Evolutionary conservation across 2,888 invertebrate genomes (phyloP), one percentile per base, ranked within the genome.

Genomic region (Eudasyphora cyanicolor): DNA sequence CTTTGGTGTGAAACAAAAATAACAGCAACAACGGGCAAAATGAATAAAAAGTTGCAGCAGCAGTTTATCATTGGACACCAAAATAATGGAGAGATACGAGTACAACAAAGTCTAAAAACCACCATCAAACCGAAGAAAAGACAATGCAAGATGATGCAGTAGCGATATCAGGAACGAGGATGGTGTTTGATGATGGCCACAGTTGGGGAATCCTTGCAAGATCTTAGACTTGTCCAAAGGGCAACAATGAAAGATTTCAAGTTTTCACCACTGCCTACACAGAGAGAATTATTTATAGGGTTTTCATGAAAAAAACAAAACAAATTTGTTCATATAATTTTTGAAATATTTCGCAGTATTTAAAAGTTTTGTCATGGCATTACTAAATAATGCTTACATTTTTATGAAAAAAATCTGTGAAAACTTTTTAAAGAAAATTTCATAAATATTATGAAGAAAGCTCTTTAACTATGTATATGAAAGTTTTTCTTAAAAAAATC

Each of bases 1-100:
- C 82, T 86, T 67, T 79, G 79, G 84, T 81, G 84, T 84, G 84
- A 84, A 84, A 81, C 81, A 75, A 82, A 71, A 83, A 85, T 35
- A 4, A 62, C 45, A 0, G 49, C 12, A 24, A 60, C 21, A 57
- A 62, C 6, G 27, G 14, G 38, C 27, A 10, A 42, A 51, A 64
- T 32, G 24, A 29, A 73, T n/a, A 32, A 49, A 62, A 74, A 32
- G 80, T 85, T 85, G 64, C 74, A n/a, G n/a, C 74, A 79, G 81
- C 71, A 83, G 82, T 85, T 85, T 85, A 82, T 85, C 79, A 78
- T 79, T 62, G 69, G 62, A 12, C 12, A 67, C 17, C 70, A 60
- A 69, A 64, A n/a, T n/a, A n/a, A n/a, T 7, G 19, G 19, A 17
- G 19, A 51, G 38, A 71, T 19, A 73, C n/a, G n/a, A n/a, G n/a